A percentile compares a stretch with the other conserved stretches of the same genome.
These are phyloP conservation scores for Mythimna loreyi DNA, from an alignment of 2,888 invertebrate genomes.

Conservation along the genomic window DNA sequence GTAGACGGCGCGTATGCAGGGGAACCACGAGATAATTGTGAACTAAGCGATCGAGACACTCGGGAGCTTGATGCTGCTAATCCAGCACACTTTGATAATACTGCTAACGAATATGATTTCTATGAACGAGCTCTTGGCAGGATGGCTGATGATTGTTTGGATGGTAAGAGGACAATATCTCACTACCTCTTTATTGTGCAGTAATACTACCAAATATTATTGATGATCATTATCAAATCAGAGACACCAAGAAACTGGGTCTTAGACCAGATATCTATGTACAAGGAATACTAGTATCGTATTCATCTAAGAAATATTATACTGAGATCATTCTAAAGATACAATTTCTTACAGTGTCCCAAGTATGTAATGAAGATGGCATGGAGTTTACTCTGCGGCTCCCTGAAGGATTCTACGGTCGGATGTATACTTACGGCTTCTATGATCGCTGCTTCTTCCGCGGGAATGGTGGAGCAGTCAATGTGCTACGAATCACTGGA, in stretches of 20 bases:
- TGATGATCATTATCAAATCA: background rate
- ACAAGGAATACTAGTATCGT: too few species aligned
- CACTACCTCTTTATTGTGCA: background rate
- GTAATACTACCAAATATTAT: background rate
- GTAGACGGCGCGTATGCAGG: conserved; percentile 90
- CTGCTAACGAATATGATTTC: conserved; percentile 95
- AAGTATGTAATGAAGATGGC: conserved; percentile 97
- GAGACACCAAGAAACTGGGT: too few species aligned
- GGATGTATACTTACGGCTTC: conserved; percentile 97
- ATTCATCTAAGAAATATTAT: background rate
- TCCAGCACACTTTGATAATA: conserved; percentile 95
- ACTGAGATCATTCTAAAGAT: background rate
- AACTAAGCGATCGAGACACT: conserved; percentile 96
- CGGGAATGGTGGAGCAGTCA: conserved; percentile 96
- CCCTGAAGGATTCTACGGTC: conserved; percentile 96
- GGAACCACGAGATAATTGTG: conserved; percentile 95
- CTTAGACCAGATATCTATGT: background rate
- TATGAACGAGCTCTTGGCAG: conserved; percentile 95
- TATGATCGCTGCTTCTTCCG: conserved; percentile 98
- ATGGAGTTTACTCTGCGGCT: conserved; percentile 98
- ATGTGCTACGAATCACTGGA: conserved; percentile 96
- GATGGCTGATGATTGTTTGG: conserved; percentile 95
- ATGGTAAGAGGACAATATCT: conserved; percentile 91
- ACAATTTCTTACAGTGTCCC: conserved; percentile 92
- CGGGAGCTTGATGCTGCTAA: conserved; percentile 96